Conservation (phyloP, 2,113 vertebrate species). For the Alexandromys fortis region DNA sequence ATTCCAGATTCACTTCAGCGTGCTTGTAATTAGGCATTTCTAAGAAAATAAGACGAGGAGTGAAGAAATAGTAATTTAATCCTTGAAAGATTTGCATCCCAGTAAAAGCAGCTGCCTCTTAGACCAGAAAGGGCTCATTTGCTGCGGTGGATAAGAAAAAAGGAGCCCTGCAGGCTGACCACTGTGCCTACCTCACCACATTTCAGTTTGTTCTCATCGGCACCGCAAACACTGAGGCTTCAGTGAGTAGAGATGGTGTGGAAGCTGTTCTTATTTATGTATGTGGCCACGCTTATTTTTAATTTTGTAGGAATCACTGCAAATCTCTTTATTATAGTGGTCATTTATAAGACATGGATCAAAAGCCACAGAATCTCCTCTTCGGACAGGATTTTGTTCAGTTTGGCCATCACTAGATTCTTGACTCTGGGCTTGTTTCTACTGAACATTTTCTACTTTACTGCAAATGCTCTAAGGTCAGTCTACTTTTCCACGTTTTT, state of each 20-base stretch:
- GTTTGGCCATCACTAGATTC: slow-evolving; percentile 49
- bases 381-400: slow-evolving; percentile 68
- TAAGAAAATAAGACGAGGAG: slow-evolving; percentile 51
- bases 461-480: neutral
- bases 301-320: slow-evolving; percentile 49
- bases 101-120: slow-evolving; percentile 73
- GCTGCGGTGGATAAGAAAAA: neutral
- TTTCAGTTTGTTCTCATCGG: neutral
- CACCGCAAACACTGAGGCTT: neutral
- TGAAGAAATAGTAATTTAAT: slow-evolving; percentile 71
- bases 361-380: slow-evolving; percentile 48
- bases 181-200: too few relatives aligned
- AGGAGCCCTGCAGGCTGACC: neutral
- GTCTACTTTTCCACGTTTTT: accelerated
- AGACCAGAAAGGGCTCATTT: slow-evolving; percentile 27
- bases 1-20: neutral
- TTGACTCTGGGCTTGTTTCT: slow-evolving; percentile 50
- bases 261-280: neutral
- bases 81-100: slow-evolving; percentile 76
- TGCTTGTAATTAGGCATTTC: slow-evolving; percentile 27
- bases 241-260: slow-evolving; percentile 9
- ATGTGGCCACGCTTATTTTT: neutral
- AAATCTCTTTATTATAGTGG: slow-evolving; percentile 70
- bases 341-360: slow-evolving; percentile 43
- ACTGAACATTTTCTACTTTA: neutral